Conservation (phyloP, 2,113 vertebrate species). For the Ptilorrhoa leucosticta region DNA sequence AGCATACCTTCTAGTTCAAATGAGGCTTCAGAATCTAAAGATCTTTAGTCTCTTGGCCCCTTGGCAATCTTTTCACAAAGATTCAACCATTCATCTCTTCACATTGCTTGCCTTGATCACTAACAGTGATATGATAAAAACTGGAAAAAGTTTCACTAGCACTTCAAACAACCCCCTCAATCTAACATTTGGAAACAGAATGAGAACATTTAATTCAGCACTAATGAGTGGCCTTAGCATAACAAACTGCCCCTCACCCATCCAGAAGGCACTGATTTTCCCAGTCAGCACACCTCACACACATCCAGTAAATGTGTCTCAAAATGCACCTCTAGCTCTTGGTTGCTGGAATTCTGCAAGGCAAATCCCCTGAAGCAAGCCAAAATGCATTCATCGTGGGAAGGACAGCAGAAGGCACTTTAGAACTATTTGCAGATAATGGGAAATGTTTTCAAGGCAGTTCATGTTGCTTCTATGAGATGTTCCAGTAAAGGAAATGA, state of each 20-base stretch:
- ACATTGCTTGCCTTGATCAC: background rate
- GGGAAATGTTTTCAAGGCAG: slow-evolving; percentile 31
- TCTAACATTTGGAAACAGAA: background rate
- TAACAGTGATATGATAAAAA: background rate
- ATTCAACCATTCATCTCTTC: background rate
- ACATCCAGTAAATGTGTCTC: background rate
- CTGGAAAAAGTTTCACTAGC: background rate
- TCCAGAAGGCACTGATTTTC: background rate
- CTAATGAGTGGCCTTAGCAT: background rate
- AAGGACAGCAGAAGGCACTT: slow-evolving; percentile 40
- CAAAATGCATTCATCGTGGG: background rate
- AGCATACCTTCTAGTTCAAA: background rate
- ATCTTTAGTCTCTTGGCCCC: background rate
- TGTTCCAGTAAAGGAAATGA: slow-evolving; percentile 18
- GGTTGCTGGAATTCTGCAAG: slow-evolving; percentile 30
- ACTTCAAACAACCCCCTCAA: background rate
- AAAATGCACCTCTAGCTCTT: background rate
- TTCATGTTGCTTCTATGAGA: slow-evolving; percentile 11
- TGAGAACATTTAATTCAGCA: background rate
- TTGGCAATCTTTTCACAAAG: background rate
- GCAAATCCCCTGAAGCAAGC: slow-evolving; percentile 31
- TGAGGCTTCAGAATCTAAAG: background rate
- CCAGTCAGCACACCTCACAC: background rate
- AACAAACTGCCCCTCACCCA: background rate
- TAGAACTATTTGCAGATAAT: slow-evolving; percentile 38